These are phyloP conservation scores for Rhynchonycteris naso DNA, from an alignment of 2,797 vertebrate genomes.

Conservation along the genomic window DNA sequence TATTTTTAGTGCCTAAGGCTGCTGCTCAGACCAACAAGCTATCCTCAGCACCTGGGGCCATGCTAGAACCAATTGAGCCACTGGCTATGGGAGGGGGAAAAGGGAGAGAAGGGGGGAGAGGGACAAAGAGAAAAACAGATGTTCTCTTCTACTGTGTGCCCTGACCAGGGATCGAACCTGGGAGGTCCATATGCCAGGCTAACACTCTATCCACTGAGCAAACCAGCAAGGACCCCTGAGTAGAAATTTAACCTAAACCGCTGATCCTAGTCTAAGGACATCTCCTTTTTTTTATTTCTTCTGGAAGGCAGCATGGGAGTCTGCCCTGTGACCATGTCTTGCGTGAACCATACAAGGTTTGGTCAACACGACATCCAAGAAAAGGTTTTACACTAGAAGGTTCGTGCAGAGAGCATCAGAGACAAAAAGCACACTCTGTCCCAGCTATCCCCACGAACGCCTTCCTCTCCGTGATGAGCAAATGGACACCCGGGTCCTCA, in stretches of 20 bases:
- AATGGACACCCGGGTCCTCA: background rate
- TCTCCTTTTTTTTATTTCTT: slow-evolving; percentile 11
- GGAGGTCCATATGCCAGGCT: no score
- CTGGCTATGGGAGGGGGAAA: no score
- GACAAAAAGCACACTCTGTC: background rate
- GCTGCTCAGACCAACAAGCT: no score
- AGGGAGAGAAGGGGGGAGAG: no score
- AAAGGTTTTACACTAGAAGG: slow-evolving; percentile 67
- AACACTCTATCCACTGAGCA: no score
- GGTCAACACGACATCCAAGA: slow-evolving; percentile 25
- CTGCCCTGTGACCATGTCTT: background rate
- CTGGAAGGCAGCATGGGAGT: background rate
- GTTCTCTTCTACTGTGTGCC: no score
- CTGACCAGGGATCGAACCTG: no score
- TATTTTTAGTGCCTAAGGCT: no score
- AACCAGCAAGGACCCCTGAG: no score
- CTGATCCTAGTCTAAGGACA: background rate
- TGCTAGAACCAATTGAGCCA: no score
- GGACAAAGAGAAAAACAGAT: no score
- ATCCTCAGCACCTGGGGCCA: no score
- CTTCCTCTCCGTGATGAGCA: background rate
- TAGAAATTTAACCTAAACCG: background rate
- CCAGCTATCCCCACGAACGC: background rate
- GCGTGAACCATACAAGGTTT: background rate
- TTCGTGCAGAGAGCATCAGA: background rate